phyloP scores from a whole-genome alignment of 1,140 invertebrate species.

The Saccostrea glomerata region DNA sequence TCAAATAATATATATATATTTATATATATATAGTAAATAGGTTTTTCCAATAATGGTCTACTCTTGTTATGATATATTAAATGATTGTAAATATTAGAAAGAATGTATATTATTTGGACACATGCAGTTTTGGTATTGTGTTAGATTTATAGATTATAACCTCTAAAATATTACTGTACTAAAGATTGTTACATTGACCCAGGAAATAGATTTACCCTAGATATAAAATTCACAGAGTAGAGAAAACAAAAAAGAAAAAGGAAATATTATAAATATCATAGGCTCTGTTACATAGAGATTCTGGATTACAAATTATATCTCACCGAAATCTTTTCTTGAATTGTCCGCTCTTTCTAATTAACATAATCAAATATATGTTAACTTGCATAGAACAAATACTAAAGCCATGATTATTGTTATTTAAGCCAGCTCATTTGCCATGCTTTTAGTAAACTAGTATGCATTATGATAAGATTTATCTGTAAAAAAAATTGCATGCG shows the following conservation, averaged over 20 bases:
- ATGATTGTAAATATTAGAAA: no score
- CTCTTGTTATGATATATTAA: no score
- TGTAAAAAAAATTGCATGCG: no score
- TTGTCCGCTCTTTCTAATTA: constrained; percentile 33
- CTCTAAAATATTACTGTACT: neutral
- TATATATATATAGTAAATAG: no score
- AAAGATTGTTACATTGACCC: neutral
- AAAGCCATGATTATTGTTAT: neutral
- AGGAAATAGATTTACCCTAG: neutral
- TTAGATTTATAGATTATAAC: neutral
- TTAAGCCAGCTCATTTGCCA: neutral
- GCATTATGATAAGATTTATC: neutral
- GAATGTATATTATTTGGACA: neutral
- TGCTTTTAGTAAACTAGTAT: neutral
- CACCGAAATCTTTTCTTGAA: constrained; percentile 38
- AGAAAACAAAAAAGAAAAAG: constrained; percentile 3
- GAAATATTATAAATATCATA: constrained; percentile 6
- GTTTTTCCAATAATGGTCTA: no score
- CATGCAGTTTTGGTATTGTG: neutral
- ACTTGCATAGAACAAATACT: neutral
- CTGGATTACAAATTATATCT: constrained; percentile 22
- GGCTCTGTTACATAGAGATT: neutral
- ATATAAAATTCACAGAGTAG: neutral
- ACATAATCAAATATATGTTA: constrained; percentile 12
- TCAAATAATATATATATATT: no score